phyloP scores from a whole-genome alignment of 2,797 vertebrate species.

The Numenius phaeopus region DNA sequence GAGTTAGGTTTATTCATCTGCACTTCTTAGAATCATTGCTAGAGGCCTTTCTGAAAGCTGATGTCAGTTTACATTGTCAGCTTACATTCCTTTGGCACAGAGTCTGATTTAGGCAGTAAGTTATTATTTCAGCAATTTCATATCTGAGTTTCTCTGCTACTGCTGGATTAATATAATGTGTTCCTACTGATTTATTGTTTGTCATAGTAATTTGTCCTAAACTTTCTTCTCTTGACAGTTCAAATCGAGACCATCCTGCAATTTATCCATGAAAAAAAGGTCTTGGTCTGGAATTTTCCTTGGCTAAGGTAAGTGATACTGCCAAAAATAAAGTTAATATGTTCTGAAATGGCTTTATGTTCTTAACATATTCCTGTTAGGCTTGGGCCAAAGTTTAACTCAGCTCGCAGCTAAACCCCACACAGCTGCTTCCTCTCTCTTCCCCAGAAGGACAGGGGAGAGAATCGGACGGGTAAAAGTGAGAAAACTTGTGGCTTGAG shows the following conservation, averaged over 20 bases:
- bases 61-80: neutral
- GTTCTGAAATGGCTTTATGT: neutral
- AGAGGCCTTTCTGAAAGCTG: neutral
- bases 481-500: neutral
- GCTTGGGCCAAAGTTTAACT: neutral
- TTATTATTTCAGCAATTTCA: neutral
- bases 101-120: neutral
- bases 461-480: neutral
- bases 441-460: too few species aligned
- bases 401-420: neutral
- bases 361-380: neutral
- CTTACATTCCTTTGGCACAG: neutral
- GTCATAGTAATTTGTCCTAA: neutral
- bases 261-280: neutral
- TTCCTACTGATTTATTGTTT: neutral
- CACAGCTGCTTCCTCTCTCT: too few species aligned
- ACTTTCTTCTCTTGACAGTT: neutral
- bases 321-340: neutral
- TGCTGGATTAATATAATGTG: neutral
- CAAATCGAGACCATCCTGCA: neutral
- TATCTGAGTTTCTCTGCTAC: neutral
- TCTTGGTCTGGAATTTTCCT: neutral
- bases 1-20: neutral
- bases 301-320: neutral
- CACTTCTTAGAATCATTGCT: neutral